Evolutionary conservation across 2,113 vertebrate species (phyloP), one percentile per base, ranked within the genome.

Genomic region (Tichodroma muraria): DNA sequence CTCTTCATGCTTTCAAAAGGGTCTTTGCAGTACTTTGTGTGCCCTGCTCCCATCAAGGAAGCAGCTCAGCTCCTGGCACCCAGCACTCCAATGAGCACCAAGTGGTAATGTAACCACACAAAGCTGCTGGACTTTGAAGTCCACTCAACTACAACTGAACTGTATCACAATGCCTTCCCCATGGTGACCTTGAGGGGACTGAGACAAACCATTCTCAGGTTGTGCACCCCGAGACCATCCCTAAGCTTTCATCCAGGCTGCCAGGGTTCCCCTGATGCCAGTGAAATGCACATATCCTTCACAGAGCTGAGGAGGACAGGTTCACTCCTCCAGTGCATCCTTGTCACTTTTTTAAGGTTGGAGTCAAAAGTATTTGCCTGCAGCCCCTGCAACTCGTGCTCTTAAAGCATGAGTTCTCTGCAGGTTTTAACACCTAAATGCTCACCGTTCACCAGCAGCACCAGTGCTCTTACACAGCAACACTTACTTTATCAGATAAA

Each of bases 251-350:
- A 38, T 27, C 49, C 66, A n/a, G 18, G 21, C 33, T 15, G 3
- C 6, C 54, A 42, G 30, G 38, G 70, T 19, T 89, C 9, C 28
- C 17, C 28, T 20, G 10, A 28, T 21, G 8, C 22, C n/a, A 28
- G 6, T 7, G 13, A 73, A 30, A 69, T 17, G 24, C 1, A 2
- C 0, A 0, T 0, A 4, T 16, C 20, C 54, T 65, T 73, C 37
- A 40, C 9, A 49, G 37, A 64, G 40, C 44, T 40, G 37, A 53
- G 13, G 17, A 63, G 24, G 11, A 27, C 53, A 80, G n/a, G 15
- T 49, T 90, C 27, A 31, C 63, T 69, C 31, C n/a, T 65, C 31
- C 1, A 0, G 13, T 11, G 23, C 11, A 61, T 25, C 45, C 49
- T 69, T 20, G 10, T 33, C 24, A 15, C 31, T 71, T 59, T 10